A percentile compares a stretch with the other conserved stretches of the same genome.
Evolutionary conservation across 2,797 vertebrate genomes (phyloP).

Genomic region (Coluber constrictor): DNA sequence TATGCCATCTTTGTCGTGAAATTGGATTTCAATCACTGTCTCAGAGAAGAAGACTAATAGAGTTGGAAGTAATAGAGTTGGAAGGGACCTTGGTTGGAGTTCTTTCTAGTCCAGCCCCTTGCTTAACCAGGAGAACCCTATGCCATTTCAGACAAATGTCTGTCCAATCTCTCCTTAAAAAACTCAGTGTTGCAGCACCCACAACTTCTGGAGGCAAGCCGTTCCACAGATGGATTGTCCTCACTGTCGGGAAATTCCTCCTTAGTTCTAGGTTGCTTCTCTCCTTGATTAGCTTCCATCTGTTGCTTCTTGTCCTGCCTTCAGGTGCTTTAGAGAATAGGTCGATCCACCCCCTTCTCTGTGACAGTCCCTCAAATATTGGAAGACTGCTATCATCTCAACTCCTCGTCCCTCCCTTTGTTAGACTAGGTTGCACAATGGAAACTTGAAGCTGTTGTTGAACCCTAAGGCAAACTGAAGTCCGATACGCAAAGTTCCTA

Average conservation of each 20-base stretch:
- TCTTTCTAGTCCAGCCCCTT: neutral
- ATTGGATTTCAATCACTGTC: neutral
- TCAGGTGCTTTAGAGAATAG: neutral
- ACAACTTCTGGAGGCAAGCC: neutral
- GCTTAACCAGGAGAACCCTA: too few species aligned
- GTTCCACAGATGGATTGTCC: fast-evolving
- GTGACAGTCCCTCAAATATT: neutral
- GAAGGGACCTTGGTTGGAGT: neutral
- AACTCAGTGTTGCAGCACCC: neutral
- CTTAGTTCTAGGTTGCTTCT: neutral
- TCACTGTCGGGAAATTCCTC: neutral
- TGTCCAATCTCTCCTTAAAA: neutral
- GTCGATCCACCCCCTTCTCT: neutral
- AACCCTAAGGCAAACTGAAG: neutral
- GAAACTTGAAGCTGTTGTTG: neutral
- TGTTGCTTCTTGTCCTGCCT: neutral
- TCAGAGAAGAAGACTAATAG: neutral
- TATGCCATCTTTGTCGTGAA: neutral
- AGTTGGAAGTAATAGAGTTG: too few species aligned
- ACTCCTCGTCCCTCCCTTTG: neutral
- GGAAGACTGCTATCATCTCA: neutral
- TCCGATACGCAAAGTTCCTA: neutral
- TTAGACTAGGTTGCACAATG: neutral
- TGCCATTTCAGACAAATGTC: neutral
- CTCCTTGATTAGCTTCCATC: neutral